Conservation (phyloP, 1,140 invertebrate species). For the Brachionus rubens region DNA sequence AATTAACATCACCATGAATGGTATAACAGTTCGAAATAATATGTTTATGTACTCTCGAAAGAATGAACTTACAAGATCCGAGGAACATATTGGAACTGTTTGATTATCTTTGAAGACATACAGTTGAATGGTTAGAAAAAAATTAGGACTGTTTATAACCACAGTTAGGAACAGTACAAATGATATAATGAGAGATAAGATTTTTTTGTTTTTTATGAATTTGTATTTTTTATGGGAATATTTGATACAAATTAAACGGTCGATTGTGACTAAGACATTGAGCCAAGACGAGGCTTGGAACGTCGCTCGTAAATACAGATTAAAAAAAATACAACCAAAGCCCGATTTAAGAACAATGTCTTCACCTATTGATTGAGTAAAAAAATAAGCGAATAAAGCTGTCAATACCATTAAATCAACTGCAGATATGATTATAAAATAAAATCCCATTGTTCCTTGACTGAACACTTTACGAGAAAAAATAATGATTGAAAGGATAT, state of each 20-base stretch:
- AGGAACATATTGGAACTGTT: not conserved
- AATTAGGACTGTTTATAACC: not conserved
- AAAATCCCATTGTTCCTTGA: slow-evolving; percentile 13
- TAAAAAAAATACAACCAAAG: not conserved
- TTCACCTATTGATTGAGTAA: not conserved
- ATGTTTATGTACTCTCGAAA: not conserved
- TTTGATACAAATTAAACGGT: not conserved
- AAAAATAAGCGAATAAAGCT: not conserved
- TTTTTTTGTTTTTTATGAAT: slow-evolving; percentile 20
- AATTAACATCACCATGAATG: not conserved
- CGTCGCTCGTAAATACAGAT: not conserved
- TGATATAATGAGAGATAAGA: not conserved
- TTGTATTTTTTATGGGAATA: slow-evolving; percentile 1
- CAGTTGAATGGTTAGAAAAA: not conserved
- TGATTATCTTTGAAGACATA: not conserved
- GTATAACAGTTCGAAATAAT: not conserved
- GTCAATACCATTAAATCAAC: not conserved
- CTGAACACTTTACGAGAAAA: not conserved
- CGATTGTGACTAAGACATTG: slow-evolving; percentile 1
- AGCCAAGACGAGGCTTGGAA: slow-evolving; percentile 5
- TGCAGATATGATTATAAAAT: slow-evolving; percentile 1
- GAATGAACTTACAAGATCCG: not conserved
- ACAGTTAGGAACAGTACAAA: not conserved
- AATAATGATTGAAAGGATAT: not conserved
- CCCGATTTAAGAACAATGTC: not conserved